Conservation (phyloP, 2,113 vertebrate genomes). For the Apodemus speciosus region DNA sequence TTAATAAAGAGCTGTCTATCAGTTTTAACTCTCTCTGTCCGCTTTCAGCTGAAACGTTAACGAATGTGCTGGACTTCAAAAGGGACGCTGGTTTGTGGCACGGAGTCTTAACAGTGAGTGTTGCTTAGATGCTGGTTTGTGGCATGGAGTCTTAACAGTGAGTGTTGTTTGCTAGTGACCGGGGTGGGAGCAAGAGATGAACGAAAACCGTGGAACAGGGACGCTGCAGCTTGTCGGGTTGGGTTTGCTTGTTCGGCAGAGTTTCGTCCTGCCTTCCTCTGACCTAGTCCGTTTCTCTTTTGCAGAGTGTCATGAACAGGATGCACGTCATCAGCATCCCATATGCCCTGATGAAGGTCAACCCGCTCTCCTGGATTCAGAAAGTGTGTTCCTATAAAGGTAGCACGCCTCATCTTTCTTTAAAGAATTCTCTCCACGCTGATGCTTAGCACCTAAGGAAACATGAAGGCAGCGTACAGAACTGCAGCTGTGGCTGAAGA, state of each 20-base stretch:
- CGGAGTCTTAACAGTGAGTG: constrained; percentile 94
- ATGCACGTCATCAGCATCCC: constrained; percentile 98
- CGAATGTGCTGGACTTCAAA: constrained; percentile 98
- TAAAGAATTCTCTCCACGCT: neutral
- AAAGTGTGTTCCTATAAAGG: constrained; percentile 97
- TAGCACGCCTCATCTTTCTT: constrained; percentile 69
- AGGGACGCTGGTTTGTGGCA: constrained; percentile 98
- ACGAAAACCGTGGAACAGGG: neutral
- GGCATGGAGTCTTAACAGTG: constrained; percentile 96
- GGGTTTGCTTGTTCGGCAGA: neutral
- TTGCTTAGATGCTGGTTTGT: constrained; percentile 80
- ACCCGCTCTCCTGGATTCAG: constrained; percentile 98
- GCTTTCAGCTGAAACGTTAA: constrained; percentile 92
- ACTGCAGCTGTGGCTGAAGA: neutral
- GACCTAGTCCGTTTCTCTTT: neutral
- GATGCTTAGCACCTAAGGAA: neutral
- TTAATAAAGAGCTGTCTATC: neutral
- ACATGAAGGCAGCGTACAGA: neutral
- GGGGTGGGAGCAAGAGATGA: neutral
- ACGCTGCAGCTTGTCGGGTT: neutral
- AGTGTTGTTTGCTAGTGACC: constrained; percentile 78
- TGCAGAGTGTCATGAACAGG: constrained; percentile 95
- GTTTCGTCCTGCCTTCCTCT: no score
- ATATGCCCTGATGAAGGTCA: constrained; percentile 98
- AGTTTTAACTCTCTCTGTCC: constrained; percentile 66